Evolutionary conservation across 2,113 vertebrate genomes (phyloP), one percentile per base, ranked within the genome.

Genomic region (Spea bombifrons): DNA sequence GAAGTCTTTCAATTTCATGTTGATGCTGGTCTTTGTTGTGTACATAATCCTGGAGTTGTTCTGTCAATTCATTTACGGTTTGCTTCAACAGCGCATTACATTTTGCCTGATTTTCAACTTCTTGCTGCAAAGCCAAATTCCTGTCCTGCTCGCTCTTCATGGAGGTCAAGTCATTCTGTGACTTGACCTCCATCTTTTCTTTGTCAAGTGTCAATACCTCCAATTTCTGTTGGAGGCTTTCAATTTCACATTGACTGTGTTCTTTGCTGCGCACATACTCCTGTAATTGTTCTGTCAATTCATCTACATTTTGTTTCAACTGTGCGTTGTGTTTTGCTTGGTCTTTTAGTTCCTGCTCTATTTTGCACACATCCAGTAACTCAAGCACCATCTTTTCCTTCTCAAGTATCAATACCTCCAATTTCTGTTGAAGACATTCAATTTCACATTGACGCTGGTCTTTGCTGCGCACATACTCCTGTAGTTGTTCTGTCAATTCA

Each of bases 261-360:
- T 78, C 81, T 63, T 84, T 89, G 43, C 89, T 83, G 76, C 79
- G 84, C 73, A 89, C 85, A 81, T 87, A 65, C 71, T 86, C 71
- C 0, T 90, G 86, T 73, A 96, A 85, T 15, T 43, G 84, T 59
- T 81, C 82, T 12, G 82, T 89, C 76, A 92, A 84, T 17, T 91
- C 89, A 67, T 91, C 89, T 67, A 91, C 57, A 46, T 89, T 92
- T 81, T 88, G 83, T 57, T 87, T 84, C 57, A 97, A 86, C 66
- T 90, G 83, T 7, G 43, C 78, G 17, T 85, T 95, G 69, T 83
- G 85, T n/a, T 82, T 75, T 8, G 87, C 84, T 69, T 90, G 83
- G 71, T 86, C 83, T 66, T 86, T 83, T 7, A 90, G 43, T 67
- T 89, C 86, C 67, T 87, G 80, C 81, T 89, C 87, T 59, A 94